Evolutionary conservation across 2,113 vertebrate species (phyloP).

Genomic region (Meriones unguiculatus): DNA sequence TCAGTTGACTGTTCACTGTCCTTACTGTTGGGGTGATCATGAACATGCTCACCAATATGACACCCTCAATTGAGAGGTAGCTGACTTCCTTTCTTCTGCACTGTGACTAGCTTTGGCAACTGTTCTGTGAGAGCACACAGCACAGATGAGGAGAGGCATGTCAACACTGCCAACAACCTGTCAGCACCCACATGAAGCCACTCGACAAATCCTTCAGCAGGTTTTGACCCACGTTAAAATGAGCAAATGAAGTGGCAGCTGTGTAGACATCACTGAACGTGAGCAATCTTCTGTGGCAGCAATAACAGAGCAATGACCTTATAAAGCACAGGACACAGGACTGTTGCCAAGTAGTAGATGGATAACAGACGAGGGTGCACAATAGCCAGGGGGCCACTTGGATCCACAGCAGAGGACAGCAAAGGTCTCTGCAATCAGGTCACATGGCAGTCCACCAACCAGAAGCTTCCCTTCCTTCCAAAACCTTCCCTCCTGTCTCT

Average conservation of each 20-base stretch:
- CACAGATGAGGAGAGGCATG: background rate
- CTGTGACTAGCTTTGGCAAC: too few species aligned
- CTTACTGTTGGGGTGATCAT: too few species aligned
- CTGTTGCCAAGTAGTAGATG: rapidly evolving
- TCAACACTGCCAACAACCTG: background rate
- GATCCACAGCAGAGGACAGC: background rate
- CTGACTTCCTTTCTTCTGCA: rapidly evolving
- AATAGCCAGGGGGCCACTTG: background rate
- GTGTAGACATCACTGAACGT: rapidly evolving
- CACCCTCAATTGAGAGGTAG: background rate
- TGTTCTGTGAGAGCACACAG: background rate
- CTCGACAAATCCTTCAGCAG: background rate
- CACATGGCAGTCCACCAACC: background rate
- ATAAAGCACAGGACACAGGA: rapidly evolving
- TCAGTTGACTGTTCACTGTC: rapidly evolving
- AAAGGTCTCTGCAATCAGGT: background rate
- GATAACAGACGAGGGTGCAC: background rate
- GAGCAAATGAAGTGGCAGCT: background rate
- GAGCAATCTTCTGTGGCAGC: background rate
- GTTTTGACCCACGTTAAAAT: background rate
- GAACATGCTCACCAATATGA: background rate
- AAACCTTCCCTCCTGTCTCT: background rate
- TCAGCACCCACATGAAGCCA: background rate
- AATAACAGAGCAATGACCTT: background rate
- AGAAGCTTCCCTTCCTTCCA: background rate